phyloP scores from a whole-genome alignment of 2,797 vertebrate species.

The Microctenopoma stevenorrisi region DNA sequence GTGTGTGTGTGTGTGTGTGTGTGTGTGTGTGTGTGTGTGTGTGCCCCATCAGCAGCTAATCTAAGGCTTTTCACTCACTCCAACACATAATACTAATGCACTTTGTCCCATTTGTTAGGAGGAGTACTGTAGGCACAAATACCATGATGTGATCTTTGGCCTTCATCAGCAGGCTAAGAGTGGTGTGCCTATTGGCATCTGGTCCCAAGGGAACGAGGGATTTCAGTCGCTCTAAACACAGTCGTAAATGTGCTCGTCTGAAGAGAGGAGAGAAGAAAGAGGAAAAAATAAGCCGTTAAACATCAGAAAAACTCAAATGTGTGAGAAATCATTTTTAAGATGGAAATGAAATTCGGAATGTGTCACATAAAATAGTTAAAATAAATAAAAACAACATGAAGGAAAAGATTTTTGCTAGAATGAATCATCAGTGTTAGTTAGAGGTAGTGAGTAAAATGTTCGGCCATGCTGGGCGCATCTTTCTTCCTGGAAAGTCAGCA shows the following conservation, averaged over 20 bases:
- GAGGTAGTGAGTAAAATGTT: too few relatives aligned
- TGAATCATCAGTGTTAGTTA: too few relatives aligned
- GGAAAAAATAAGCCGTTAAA: slow-evolving; percentile 2
- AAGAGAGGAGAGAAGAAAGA: slow-evolving; percentile 21
- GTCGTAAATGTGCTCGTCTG: slow-evolving; percentile 91
- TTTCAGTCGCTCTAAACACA: slow-evolving; percentile 95
- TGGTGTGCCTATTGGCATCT: slow-evolving; percentile 91
- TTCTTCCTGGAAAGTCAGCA: background rate
- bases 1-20: too few relatives aligned
- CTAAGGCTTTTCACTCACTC: slow-evolving; percentile 5
- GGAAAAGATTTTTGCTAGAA: too few relatives aligned
- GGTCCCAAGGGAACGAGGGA: slow-evolving; percentile 91
- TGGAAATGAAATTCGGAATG: too few relatives aligned
- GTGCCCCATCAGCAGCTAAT: background rate
- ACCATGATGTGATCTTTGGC: slow-evolving; percentile 96
- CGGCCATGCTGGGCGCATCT: too few relatives aligned
- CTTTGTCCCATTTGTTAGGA: slow-evolving; percentile 20
- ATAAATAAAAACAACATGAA: too few relatives aligned
- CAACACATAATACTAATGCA: slow-evolving; percentile 15
- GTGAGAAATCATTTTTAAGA: too few relatives aligned
- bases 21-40: background rate
- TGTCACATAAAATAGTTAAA: too few relatives aligned
- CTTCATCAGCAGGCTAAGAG: slow-evolving; percentile 92
- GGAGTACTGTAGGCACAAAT: background rate
- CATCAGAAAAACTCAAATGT: background rate